Evolutionary conservation across 2,113 vertebrate genomes (phyloP).

Genomic region (Pituophis catenifer): DNA sequence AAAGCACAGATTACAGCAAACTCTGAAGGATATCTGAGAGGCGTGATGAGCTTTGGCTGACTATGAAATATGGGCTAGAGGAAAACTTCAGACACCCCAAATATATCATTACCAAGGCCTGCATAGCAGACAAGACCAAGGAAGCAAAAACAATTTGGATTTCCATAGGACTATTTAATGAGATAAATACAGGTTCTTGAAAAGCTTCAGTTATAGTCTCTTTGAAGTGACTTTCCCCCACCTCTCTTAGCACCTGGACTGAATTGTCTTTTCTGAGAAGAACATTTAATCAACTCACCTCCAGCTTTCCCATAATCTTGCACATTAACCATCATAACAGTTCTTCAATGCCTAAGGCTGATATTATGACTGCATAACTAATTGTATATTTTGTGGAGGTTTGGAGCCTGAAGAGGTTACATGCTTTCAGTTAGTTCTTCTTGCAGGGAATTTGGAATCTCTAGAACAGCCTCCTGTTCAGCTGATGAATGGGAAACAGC

Average conservation of each 20-base stretch:
- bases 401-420: background rate
- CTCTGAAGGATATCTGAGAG: background rate
- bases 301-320: background rate
- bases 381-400: slow-evolving; percentile 1
- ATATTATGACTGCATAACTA: background rate
- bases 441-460: background rate
- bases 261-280: background rate
- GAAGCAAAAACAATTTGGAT: background rate
- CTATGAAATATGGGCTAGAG: background rate
- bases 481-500: background rate
- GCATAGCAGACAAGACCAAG: background rate
- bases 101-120: background rate
- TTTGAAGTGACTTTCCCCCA: background rate
- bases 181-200: background rate
- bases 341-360: background rate
- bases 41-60: background rate
- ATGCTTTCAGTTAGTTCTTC: background rate
- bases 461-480: background rate
- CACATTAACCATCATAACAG: background rate
- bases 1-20: background rate
- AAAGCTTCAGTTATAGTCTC: background rate
- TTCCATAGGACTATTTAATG: background rate
- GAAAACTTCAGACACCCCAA: background rate
- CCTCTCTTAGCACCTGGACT: background rate
- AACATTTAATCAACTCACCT: background rate